Conservation (phyloP, 2,888 invertebrate species). For the Zygaena filipendulae region DNA sequence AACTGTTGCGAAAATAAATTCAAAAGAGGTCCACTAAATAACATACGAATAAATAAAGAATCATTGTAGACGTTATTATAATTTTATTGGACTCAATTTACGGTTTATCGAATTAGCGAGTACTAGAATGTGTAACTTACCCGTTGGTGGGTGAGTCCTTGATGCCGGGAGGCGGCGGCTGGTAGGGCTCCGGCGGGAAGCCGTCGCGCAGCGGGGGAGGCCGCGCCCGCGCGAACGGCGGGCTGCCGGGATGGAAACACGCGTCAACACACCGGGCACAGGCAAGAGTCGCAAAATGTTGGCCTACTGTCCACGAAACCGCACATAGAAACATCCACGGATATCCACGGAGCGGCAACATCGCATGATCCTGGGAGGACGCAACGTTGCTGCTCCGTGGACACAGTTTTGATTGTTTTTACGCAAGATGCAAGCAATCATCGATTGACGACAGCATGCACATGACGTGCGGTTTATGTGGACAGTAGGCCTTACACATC, state of each 20-base stretch:
- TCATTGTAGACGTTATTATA: too few relatives aligned
- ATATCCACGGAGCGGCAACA: too few relatives aligned
- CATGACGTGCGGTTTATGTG: slow-evolving; percentile 1
- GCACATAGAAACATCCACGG: too few relatives aligned
- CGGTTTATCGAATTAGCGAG: too few relatives aligned
- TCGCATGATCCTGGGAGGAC: slow-evolving; percentile 5
- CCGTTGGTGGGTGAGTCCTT: slow-evolving; percentile 59
- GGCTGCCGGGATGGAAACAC: too few relatives aligned
- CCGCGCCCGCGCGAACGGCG: slow-evolving; percentile 35
- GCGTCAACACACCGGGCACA: not conserved
- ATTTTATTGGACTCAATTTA: too few relatives aligned
- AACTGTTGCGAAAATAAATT: too few relatives aligned
- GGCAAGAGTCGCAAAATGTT: not conserved
- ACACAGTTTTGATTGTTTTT: slow-evolving; percentile 7
- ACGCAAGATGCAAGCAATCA: slow-evolving; percentile 7
- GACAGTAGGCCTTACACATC: slow-evolving; percentile 1
- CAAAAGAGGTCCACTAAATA: too few relatives aligned
- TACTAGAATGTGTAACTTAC: too few relatives aligned
- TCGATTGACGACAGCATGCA: slow-evolving; percentile 2
- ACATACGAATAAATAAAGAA: too few relatives aligned
- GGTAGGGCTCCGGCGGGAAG: slow-evolving; percentile 46
- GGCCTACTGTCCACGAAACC: too few relatives aligned
- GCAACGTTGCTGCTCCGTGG: slow-evolving; percentile 6
- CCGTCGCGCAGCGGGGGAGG: slow-evolving; percentile 29
- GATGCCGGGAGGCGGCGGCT: slow-evolving; percentile 71